phyloP scores from a whole-genome alignment of 2,888 invertebrate genomes.

The Odontocerum albicorne region DNA sequence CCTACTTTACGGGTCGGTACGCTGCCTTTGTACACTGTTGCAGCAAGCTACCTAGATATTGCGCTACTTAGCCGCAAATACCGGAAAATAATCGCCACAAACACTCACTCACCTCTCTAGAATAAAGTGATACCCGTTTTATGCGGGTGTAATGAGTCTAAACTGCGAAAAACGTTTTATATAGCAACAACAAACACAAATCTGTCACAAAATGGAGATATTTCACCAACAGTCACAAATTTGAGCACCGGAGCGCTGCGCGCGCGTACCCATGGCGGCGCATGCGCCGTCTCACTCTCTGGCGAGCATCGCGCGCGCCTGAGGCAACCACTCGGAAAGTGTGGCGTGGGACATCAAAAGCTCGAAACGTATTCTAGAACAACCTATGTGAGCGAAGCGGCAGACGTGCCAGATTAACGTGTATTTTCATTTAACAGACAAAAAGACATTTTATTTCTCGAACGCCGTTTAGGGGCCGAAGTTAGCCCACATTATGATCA shows the following conservation, averaged over 20 bases:
- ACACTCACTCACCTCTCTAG: conserved; percentile 17
- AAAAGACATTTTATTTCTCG: too few relatives aligned
- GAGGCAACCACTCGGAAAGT: too few relatives aligned
- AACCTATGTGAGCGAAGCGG: too few relatives aligned
- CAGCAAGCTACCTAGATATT: conserved; percentile 44
- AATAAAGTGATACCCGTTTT: not conserved
- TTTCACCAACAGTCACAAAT: conserved; percentile 57
- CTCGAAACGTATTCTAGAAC: too few relatives aligned
- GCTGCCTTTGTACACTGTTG: conserved; percentile 22
- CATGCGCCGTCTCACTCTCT: conserved; percentile 13
- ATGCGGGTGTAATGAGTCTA: not conserved
- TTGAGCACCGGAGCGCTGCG: conserved; percentile 53
- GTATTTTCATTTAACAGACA: too few relatives aligned
- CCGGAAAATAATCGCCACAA: conserved; percentile 3
- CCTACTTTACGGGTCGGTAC: conserved; percentile 44
- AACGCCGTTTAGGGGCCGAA: too few relatives aligned
- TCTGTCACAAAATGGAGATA: conserved; percentile 69
- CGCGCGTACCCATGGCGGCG: conserved; percentile 34
- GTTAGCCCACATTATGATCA: too few relatives aligned
- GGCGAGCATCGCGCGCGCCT: not conserved
- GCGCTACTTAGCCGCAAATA: conserved; percentile 43
- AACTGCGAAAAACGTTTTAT: conserved; percentile 45
- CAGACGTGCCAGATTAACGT: too few relatives aligned
- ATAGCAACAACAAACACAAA: conserved; percentile 59
- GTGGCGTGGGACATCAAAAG: too few relatives aligned